Conservation (phyloP, 2,888 invertebrate species). For the Drosophila fungiperda region DNA sequence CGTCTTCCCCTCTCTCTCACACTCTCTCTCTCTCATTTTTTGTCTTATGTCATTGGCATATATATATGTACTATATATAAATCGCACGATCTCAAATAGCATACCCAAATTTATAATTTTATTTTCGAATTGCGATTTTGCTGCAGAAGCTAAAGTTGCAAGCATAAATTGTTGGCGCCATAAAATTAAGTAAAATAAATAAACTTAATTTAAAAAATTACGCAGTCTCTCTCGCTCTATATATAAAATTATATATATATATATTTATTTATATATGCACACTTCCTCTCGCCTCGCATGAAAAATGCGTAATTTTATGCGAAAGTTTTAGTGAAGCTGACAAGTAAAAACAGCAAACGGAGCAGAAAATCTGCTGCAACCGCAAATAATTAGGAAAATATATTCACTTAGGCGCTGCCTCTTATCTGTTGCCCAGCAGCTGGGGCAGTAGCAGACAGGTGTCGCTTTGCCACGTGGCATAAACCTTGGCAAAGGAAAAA, state of each 20-base stretch:
- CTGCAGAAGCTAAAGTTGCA: constrained; percentile 25
- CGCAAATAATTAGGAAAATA: constrained; percentile 65
- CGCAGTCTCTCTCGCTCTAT: constrained; percentile 9
- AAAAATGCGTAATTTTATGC: constrained; percentile 56
- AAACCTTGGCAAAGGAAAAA: background rate
- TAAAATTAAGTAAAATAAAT: constrained; percentile 54
- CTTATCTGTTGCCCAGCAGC: constrained; percentile 58
- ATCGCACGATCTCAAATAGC: background rate
- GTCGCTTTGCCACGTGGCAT: constrained; percentile 21
- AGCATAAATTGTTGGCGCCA: constrained; percentile 38
- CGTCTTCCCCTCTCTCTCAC: background rate
- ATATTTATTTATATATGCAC: background rate
- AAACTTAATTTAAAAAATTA: constrained; percentile 49
- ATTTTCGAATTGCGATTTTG: background rate
- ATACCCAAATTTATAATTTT: background rate
- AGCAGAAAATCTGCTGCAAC: constrained; percentile 66
- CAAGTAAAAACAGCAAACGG: constrained; percentile 48
- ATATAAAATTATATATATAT: background rate
- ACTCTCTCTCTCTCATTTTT: background rate
- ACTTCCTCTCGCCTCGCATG: constrained; percentile 9
- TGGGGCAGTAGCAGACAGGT: background rate
- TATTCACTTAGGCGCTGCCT: constrained; percentile 59
- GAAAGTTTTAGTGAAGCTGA: constrained; percentile 42
- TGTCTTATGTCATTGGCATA: constrained; percentile 1
- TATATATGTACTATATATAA: background rate